Conservation (phyloP, 92 coral and sea anemone species). For the Porites cylindrica region DNA sequence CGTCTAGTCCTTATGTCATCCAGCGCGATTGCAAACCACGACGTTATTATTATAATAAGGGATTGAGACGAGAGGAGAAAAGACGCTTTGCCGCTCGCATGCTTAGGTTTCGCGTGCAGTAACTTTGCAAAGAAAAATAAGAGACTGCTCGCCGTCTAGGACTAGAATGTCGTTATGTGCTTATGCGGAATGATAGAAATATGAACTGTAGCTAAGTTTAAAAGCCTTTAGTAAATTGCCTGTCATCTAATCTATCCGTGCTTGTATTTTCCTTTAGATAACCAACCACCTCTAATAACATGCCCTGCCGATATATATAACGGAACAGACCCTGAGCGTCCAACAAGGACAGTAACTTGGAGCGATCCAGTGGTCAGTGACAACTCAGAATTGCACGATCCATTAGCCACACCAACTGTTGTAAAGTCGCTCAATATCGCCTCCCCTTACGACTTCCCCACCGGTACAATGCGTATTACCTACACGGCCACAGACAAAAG, state of each 20-base stretch:
- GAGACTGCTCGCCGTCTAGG: too few species aligned
- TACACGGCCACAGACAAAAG: conserved; percentile 90
- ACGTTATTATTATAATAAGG: too few species aligned
- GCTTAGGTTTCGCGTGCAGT: too few species aligned
- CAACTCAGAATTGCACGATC: conserved; percentile 84
- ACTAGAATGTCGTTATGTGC: too few species aligned
- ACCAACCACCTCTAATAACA: conserved; percentile 79
- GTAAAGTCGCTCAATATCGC: conserved; percentile 68
- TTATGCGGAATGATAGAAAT: too few species aligned
- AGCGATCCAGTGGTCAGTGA: conserved; percentile 71
- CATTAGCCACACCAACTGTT: conserved; percentile 80
- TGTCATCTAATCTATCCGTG: too few species aligned
- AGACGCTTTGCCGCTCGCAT: too few species aligned
- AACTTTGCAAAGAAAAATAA: too few species aligned
- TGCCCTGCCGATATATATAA: conserved; percentile 74
- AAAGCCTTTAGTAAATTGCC: not conserved
- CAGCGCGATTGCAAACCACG: too few species aligned
- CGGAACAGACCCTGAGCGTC: conserved; percentile 82
- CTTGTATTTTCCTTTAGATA: conserved; percentile 52
- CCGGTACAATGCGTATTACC: conserved; percentile 79
- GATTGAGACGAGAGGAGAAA: too few species aligned
- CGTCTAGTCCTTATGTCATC: too few species aligned
- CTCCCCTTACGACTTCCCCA: conserved; percentile 87
- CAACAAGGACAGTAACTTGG: conserved; percentile 81
- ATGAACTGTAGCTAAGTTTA: too few species aligned